Conservation (phyloP, 2,113 vertebrate genomes). For the Amblyornis subalaris region DNA sequence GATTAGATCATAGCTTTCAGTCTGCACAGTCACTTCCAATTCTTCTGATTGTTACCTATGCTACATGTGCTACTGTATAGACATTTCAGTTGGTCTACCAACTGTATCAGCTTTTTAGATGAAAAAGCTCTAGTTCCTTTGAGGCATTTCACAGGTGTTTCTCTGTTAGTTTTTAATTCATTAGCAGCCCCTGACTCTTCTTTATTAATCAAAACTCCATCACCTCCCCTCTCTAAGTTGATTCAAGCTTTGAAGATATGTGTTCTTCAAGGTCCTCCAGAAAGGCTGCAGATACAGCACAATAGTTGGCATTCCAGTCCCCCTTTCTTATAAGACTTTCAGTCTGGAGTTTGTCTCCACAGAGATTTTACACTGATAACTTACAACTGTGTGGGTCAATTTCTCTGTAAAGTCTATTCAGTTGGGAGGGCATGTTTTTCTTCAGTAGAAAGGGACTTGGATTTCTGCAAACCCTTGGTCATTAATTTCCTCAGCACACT, state of each 20-base stretch:
- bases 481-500: neutral
- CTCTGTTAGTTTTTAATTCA: neutral
- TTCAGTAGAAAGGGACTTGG: neutral
- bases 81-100: neutral
- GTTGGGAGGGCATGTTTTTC: neutral
- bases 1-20: neutral
- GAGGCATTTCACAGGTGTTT: neutral
- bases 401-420: neutral
- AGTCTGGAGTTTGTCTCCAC: neutral
- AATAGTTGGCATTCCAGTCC: neutral
- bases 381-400: neutral
- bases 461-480: neutral
- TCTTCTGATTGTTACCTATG: neutral
- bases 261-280: neutral
- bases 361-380: neutral
- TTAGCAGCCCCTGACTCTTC: neutral
- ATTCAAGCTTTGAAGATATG: neutral
- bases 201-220: neutral
- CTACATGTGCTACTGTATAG: neutral
- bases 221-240: neutral
- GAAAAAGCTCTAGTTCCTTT: neutral
- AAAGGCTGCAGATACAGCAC: neutral
- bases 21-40: neutral
- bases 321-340: neutral
- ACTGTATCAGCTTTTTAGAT: neutral